phyloP scores from a whole-genome alignment of 1,140 invertebrate genomes.

The Psix sp. region DNA sequence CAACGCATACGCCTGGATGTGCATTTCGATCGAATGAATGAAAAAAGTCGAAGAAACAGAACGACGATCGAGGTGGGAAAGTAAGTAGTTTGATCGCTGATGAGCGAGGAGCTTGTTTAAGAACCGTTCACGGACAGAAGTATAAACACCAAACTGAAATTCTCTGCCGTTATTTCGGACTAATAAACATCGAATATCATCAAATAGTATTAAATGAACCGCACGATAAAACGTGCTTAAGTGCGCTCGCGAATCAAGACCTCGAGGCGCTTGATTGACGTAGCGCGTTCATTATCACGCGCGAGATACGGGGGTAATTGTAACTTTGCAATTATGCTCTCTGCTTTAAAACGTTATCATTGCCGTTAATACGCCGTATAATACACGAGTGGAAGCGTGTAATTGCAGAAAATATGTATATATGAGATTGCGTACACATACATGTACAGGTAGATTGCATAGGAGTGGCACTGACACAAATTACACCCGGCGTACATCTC shows the following conservation, averaged over 20 bases:
- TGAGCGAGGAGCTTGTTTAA: conserved; percentile 29
- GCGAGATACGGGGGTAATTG: conserved; percentile 51
- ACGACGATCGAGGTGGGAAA: not conserved
- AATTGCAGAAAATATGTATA: conserved; percentile 40
- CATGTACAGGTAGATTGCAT: conserved; percentile 17
- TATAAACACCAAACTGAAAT: conserved; percentile 26
- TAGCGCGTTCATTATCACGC: conserved; percentile 46
- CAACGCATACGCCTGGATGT: not conserved
- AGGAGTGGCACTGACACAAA: conserved; percentile 64
- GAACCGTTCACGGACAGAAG: conserved; percentile 1
- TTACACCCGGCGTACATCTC: conserved; percentile 49
- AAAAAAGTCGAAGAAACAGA: conserved; percentile 1
- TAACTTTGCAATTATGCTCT: conserved; percentile 61
- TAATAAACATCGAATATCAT: conserved; percentile 45
- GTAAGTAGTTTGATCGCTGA: conserved; percentile 20
- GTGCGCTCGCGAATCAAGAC: conserved; percentile 22
- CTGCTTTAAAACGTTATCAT: conserved; percentile 56
- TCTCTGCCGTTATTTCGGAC: conserved; percentile 30
- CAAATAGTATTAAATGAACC: conserved; percentile 30
- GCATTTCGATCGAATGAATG: not conserved
- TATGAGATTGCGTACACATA: conserved; percentile 6
- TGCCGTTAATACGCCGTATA: conserved; percentile 54
- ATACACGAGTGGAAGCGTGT: conserved; percentile 22
- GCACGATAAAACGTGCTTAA: conserved; percentile 38
- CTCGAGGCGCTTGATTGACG: conserved; percentile 42